phyloP scores from a whole-genome alignment of 2,113 vertebrate genomes.

The Atrichornis clamosus region DNA sequence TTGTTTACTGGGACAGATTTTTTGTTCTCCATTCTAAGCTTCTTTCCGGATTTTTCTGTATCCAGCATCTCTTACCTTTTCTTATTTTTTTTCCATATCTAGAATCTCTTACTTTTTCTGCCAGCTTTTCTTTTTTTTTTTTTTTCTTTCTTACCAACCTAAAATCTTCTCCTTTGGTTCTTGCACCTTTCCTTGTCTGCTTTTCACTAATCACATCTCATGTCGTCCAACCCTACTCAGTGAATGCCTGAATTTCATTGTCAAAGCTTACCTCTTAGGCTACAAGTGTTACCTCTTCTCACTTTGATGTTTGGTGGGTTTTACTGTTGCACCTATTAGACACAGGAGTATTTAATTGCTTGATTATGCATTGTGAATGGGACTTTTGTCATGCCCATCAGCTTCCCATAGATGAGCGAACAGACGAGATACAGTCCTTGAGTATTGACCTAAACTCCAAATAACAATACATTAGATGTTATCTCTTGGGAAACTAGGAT shows the following conservation, averaged over 20 bases:
- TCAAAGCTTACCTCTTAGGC: background rate
- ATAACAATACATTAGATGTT: background rate
- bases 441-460: background rate
- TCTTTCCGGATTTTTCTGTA: background rate
- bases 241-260: background rate
- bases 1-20: background rate
- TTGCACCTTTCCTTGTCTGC: background rate
- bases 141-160: no score
- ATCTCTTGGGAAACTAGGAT: background rate
- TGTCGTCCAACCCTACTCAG: background rate
- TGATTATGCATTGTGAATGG: background rate
- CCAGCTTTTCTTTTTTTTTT: background rate
- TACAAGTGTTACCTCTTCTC: background rate
- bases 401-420: background rate
- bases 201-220: background rate
- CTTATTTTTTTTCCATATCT: background rate
- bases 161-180: background rate
- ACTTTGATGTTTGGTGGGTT: background rate
- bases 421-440: background rate
- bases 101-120: background rate
- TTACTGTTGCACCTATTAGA: background rate
- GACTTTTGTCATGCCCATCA: background rate
- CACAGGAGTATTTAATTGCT: background rate
- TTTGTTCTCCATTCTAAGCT: background rate
- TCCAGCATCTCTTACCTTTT: background rate